These are phyloP conservation scores for Lepas anatifera DNA, from an alignment of 2,888 invertebrate genomes.

Conservation along the genomic window DNA sequence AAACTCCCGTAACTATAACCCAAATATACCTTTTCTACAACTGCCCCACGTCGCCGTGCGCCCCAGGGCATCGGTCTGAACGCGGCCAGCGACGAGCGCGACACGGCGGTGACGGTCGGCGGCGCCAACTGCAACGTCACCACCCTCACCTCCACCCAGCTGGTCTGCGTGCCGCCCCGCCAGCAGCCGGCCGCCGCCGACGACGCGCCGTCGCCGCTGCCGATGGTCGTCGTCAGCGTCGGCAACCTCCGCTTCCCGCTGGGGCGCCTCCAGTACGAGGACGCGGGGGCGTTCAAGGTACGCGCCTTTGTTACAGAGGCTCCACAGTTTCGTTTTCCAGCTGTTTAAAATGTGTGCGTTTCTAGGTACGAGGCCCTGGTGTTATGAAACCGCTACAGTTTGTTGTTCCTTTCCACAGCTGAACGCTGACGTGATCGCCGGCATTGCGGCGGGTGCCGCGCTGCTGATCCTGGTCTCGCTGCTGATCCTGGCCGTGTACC, in stretches of 20 bases:
- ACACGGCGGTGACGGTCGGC: slow-evolving; percentile 88
- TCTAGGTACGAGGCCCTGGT: too few species aligned
- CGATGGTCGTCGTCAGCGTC: slow-evolving; percentile 23
- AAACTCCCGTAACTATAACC: too few species aligned
- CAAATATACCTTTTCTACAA: too few species aligned
- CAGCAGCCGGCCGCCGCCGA: slow-evolving; percentile 51
- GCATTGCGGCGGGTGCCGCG: slow-evolving; percentile 71
- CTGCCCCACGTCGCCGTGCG: too few species aligned
- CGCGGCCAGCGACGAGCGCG: slow-evolving; percentile 82
- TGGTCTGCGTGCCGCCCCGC: slow-evolving; percentile 90
- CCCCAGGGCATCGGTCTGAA: slow-evolving; percentile 75
- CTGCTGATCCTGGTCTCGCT: slow-evolving; percentile 59
- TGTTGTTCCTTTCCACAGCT: slow-evolving; percentile 38
- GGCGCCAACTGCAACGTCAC: slow-evolving; percentile 84
- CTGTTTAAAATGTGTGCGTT: too few species aligned
- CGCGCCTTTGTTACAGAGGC: too few species aligned
- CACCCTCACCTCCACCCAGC: slow-evolving; percentile 75
- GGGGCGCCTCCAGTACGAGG: slow-evolving; percentile 23
- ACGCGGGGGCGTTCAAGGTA: slow-evolving; percentile 19
- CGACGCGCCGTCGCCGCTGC: background rate
- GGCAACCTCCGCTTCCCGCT: slow-evolving; percentile 21
- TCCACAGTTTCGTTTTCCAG: too few species aligned
- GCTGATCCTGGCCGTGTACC: slow-evolving; percentile 72
- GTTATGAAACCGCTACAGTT: too few species aligned
- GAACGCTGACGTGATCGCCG: slow-evolving; percentile 78